A percentile compares a stretch with the other conserved stretches of the same genome.
phyloP scores from a whole-genome alignment of 2,113 vertebrate genomes.

The Numida meleagris region DNA sequence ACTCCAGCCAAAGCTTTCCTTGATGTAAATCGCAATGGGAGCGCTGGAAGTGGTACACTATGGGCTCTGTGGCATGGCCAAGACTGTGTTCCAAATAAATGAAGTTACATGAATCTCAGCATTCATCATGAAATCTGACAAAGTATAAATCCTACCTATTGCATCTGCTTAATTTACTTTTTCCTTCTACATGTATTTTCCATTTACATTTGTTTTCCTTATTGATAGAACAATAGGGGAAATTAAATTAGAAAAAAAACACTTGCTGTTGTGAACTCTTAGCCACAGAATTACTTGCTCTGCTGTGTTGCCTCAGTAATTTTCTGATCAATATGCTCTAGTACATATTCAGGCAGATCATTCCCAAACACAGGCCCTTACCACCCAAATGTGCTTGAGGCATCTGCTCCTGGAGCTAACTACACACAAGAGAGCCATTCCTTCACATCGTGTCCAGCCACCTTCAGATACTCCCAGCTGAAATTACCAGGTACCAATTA shows the following conservation, averaged over 20 bases:
- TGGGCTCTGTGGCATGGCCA: not conserved
- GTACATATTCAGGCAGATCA: not conserved
- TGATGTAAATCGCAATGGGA: not conserved
- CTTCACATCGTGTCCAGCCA: not conserved
- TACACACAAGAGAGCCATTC: not conserved
- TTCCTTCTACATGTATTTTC: not conserved
- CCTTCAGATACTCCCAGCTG: not conserved
- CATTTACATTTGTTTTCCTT: not conserved
- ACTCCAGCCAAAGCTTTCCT: not conserved
- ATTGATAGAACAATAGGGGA: not conserved
- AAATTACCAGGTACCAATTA: not conserved
- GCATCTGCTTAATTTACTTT: not conserved
- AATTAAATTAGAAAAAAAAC: conserved; percentile 18
- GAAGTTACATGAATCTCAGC: not conserved
- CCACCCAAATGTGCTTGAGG: not conserved
- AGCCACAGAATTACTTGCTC: not conserved
- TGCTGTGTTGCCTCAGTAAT: not conserved
- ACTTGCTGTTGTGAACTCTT: not conserved
- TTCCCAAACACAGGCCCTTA: not conserved
- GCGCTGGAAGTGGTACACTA: not conserved
- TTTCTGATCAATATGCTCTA: not conserved
- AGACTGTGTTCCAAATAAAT: not conserved
- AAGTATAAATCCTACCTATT: conserved; percentile 8
- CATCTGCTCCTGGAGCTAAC: not conserved
- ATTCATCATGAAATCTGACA: not conserved